A percentile compares a stretch with the other conserved stretches of the same genome.
Conservation (phyloP, 2,888 invertebrate species). For the Oxycera nigricornis region DNA sequence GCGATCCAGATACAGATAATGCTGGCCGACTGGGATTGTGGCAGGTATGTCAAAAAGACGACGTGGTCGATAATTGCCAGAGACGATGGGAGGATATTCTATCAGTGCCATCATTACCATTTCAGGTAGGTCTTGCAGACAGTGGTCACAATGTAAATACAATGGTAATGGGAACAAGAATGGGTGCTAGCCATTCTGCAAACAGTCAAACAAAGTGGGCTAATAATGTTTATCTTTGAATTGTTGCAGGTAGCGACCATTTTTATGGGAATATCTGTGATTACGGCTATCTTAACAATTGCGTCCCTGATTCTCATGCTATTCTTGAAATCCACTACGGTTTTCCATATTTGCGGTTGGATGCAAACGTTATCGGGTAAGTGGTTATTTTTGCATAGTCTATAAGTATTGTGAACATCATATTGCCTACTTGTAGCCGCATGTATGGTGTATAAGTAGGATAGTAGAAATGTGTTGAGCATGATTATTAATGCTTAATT, state of each 20-base stretch:
- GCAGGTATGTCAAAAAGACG: conserved; percentile 83
- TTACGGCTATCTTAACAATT: conserved; percentile 85
- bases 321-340: conserved; percentile 89
- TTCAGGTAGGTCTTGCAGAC: conserved; percentile 65
- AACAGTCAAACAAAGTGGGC: not conserved
- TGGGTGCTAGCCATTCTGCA: not conserved
- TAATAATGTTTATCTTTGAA: conserved; percentile 20
- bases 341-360: conserved; percentile 94
- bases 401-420: not conserved
- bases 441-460: too few species aligned
- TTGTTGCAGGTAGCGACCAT: conserved; percentile 76
- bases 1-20: conserved; percentile 82
- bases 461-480: too few species aligned
- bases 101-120: conserved; percentile 80
- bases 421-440: too few species aligned
- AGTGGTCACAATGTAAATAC: not conserved
- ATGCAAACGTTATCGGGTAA: conserved; percentile 95
- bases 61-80: conserved; percentile 80
- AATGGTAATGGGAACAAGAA: not conserved
- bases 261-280: conserved; percentile 85
- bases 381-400: conserved; percentile 52
- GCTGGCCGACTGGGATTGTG: conserved; percentile 93
- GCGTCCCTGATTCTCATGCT: conserved; percentile 90
- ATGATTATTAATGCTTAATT: too few species aligned
- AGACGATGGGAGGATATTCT: conserved; percentile 85